Evolutionary conservation across 2,888 invertebrate species (phyloP).

Genomic region (Mesorhabditis spiculigera): DNA sequence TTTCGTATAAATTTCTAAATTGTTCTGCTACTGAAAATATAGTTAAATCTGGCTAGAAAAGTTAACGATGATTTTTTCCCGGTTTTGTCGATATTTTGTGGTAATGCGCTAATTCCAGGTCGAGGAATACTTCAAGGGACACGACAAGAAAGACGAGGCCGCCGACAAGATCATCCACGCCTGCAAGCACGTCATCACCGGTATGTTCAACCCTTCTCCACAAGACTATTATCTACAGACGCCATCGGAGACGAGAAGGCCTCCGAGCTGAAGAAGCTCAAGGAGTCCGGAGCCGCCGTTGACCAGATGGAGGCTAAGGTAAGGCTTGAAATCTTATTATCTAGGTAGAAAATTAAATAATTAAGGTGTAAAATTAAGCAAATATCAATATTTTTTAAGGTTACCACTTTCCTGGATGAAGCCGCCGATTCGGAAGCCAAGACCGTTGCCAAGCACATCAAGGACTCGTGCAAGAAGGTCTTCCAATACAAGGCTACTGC

Average conservation of each 20-base stretch:
- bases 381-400: neutral
- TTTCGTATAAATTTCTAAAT: too few species aligned
- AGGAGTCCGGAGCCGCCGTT: neutral
- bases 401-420: neutral
- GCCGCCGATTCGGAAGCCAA: slow-evolving; percentile 6
- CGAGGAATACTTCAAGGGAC: slow-evolving; percentile 6
- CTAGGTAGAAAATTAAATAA: too few species aligned
- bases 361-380: neutral
- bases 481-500: neutral
- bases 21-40: too few species aligned
- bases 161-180: neutral
- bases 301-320: neutral
- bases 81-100: too few species aligned
- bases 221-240: neutral
- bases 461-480: neutral
- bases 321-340: neutral
- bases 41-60: too few species aligned
- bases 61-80: too few species aligned
- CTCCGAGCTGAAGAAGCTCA: neutral
- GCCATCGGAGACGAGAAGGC: slow-evolving; percentile 3
- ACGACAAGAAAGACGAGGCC: slow-evolving; percentile 5
- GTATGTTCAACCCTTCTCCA: neutral
- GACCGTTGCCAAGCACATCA: neutral
- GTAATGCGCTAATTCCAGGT: neutral
- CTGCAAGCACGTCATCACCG: slow-evolving; percentile 1